These are phyloP conservation scores for Drosophila suboccidentalis DNA, from an alignment of 2,888 invertebrate genomes.

Conservation along the genomic window DNA sequence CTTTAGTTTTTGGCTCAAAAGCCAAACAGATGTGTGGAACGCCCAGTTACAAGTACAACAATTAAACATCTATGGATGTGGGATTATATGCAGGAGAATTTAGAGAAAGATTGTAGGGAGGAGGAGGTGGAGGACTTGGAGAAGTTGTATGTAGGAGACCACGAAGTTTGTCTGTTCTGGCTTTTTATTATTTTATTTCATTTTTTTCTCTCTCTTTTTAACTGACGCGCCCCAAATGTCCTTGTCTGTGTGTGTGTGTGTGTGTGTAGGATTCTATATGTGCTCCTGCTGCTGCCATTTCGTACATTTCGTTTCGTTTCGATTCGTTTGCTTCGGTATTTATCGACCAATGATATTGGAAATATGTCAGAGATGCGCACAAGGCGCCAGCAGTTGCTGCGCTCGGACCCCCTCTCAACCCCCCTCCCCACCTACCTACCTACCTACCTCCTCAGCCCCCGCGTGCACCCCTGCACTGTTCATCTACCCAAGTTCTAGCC, in stretches of 20 bases:
- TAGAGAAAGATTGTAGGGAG: background rate
- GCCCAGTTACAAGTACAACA: background rate
- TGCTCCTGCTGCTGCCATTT: constrained; percentile 62
- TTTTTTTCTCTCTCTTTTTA: constrained; percentile 20
- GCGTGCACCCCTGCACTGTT: background rate
- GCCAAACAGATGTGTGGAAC: background rate
- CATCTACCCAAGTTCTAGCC: constrained; percentile 7
- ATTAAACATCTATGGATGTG: background rate
- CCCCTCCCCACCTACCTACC: background rate
- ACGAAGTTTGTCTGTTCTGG: constrained; percentile 32
- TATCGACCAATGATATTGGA: constrained; percentile 85
- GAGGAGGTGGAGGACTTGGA: background rate
- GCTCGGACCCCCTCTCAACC: constrained; percentile 43
- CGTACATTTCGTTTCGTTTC: constrained; percentile 78
- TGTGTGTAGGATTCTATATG: constrained; percentile 47
- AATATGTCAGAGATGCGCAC: constrained; percentile 85
- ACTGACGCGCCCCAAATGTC: constrained; percentile 59
- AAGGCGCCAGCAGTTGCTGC: constrained; percentile 74
- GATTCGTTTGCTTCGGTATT: constrained; percentile 79
- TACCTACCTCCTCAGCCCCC: background rate
- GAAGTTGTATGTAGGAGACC: constrained; percentile 2
- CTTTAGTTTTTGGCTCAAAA: background rate
- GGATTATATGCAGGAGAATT: background rate
- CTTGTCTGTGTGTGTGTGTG: constrained; percentile 31
- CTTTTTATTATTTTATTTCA: constrained; percentile 21